phyloP scores from a whole-genome alignment of 2,113 vertebrate species.

The Sminthopsis crassicaudata region DNA sequence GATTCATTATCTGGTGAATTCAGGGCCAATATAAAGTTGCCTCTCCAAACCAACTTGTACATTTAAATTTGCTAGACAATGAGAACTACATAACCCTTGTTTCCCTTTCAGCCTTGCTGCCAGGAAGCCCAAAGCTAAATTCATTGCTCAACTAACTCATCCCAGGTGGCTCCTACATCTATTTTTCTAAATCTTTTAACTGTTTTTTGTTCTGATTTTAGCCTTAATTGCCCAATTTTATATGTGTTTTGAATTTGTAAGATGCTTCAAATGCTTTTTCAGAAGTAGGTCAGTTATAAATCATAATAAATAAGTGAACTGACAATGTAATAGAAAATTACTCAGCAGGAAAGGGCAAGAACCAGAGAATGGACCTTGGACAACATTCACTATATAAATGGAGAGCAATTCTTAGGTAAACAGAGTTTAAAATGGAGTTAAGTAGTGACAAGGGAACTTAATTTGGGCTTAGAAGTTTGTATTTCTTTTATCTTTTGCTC shows the following conservation, averaged over 20 bases:
- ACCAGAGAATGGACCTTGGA: not conserved
- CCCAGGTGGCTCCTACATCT: not conserved
- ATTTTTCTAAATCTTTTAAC: not conserved
- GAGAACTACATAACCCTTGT: not conserved
- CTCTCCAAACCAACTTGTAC: not conserved
- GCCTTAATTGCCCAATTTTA: not conserved
- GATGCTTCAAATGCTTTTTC: not conserved
- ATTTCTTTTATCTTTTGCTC: not conserved
- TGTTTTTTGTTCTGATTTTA: not conserved
- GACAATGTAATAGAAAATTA: not conserved
- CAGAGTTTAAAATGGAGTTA: not conserved
- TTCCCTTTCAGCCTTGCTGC: not conserved
- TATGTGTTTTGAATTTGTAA: not conserved
- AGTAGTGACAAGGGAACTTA: not conserved
- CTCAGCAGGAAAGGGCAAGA: not conserved
- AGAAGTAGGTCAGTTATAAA: not conserved
- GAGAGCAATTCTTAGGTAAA: not conserved
- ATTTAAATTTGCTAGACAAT: not conserved
- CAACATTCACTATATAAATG: not conserved
- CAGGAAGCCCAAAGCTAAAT: not conserved
- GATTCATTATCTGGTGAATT: not conserved
- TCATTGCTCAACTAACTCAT: not conserved
- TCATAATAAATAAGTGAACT: not conserved
- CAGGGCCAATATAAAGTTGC: not conserved
- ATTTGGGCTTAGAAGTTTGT: not conserved